These are phyloP conservation scores for Agriopis aurantiaria DNA, from an alignment of 2,888 invertebrate genomes.

Conservation along the genomic window DNA sequence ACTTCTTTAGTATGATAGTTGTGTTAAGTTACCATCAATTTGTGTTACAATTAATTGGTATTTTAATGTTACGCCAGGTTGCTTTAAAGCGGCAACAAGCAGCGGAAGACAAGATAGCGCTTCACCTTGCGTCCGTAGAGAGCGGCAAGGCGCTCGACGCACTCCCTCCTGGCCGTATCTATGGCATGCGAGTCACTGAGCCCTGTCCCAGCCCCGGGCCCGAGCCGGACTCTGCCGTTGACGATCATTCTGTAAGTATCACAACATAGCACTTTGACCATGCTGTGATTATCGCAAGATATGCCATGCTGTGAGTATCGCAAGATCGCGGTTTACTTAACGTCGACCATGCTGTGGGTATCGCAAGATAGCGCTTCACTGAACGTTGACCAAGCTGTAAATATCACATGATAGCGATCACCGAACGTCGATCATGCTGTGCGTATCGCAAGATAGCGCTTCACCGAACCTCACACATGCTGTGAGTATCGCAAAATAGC, in stretches of 20 bases:
- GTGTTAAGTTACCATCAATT: too few species aligned
- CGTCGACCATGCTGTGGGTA: too few species aligned
- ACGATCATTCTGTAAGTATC: slow-evolving; percentile 73
- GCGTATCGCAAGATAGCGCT: too few species aligned
- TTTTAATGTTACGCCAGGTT: slow-evolving; percentile 87
- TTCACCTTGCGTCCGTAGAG: slow-evolving; percentile 93
- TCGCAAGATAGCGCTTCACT: not conserved
- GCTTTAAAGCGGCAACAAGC: slow-evolving; percentile 98
- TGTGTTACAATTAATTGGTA: not conserved
- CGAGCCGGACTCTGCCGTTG: slow-evolving; percentile 76
- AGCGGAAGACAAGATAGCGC: slow-evolving; percentile 97
- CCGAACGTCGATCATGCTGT: too few species aligned
- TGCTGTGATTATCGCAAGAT: not conserved
- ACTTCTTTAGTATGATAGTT: not conserved
- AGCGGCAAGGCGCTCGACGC: slow-evolving; percentile 86
- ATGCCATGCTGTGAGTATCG: not conserved
- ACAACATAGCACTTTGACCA: too few species aligned
- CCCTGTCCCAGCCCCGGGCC: slow-evolving; percentile 87
- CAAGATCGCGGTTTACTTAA: too few species aligned
- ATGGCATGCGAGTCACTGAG: slow-evolving; percentile 94
- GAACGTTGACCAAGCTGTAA: not conserved
- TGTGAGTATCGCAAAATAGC: not conserved
- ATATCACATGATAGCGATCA: too few species aligned
- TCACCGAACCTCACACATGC: too few species aligned
- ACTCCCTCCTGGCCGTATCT: slow-evolving; percentile 96